Percentiles rank a stretch among this genome's conserved stretches.
Evolutionary conservation across 2,888 invertebrate species (phyloP).

Genomic region (Agriopis leucophaearia): DNA sequence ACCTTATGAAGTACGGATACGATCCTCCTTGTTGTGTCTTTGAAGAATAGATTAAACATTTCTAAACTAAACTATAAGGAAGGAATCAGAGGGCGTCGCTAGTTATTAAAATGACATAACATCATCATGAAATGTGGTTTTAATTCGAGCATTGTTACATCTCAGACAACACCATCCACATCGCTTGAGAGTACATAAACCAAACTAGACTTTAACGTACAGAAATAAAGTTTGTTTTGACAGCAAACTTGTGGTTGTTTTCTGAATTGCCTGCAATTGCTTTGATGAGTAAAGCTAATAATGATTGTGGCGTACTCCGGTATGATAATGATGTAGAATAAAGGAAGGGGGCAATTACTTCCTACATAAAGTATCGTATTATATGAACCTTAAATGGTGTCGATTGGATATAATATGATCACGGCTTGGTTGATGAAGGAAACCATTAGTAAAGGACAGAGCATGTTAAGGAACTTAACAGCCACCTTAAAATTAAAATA

Average conservation of each 20-base stretch:
- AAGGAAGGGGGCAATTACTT: conserved; percentile 4
- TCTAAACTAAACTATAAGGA: background rate
- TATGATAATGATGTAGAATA: background rate
- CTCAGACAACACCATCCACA: conserved; percentile 1
- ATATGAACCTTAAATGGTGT: background rate
- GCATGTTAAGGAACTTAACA: too few relatives aligned
- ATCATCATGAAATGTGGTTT: conserved; percentile 7
- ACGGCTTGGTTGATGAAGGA: too few relatives aligned
- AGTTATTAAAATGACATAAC: conserved; percentile 22
- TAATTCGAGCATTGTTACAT: conserved; percentile 18
- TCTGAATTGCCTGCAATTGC: conserved; percentile 31
- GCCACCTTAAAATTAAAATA: too few relatives aligned
- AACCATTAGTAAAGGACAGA: too few relatives aligned
- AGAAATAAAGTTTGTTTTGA: conserved; percentile 30
- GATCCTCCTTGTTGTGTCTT: too few relatives aligned
- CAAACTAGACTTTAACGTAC: conserved; percentile 1
- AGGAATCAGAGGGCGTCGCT: background rate
- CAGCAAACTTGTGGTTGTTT: conserved; percentile 19
- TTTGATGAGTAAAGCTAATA: conserved; percentile 27
- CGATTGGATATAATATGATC: too few relatives aligned
- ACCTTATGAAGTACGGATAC: too few relatives aligned
- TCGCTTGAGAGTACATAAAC: background rate
- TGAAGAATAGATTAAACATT: background rate
- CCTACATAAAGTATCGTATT: background rate
- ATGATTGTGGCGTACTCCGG: conserved; percentile 10